Evolutionary conservation across 2,888 invertebrate species (phyloP).

Genomic region (Acleris sparsana): DNA sequence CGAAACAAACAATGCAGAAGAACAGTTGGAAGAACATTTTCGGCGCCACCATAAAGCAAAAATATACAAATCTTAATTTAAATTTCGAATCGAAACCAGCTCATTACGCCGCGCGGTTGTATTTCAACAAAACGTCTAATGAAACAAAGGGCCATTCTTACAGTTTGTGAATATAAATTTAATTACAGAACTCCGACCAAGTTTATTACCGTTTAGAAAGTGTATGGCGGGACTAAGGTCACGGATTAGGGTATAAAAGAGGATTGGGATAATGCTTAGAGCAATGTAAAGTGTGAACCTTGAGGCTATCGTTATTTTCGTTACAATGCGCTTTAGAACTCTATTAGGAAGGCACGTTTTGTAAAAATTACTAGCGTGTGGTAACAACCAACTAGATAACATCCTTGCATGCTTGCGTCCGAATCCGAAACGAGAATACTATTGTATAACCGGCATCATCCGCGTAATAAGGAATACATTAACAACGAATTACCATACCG

Average conservation of each 20-base stretch:
- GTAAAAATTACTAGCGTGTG: background rate
- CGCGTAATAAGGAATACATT: too few species aligned
- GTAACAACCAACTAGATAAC: background rate
- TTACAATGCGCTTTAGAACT: too few species aligned
- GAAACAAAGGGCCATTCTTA: slow-evolving; percentile 60
- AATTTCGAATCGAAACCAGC: slow-evolving; percentile 34
- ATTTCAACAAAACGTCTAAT: slow-evolving; percentile 57
- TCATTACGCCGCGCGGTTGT: slow-evolving; percentile 42
- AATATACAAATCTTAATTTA: slow-evolving; percentile 3
- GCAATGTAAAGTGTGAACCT: background rate
- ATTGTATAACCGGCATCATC: too few species aligned
- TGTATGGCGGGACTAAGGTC: slow-evolving; percentile 29
- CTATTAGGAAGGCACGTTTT: background rate
- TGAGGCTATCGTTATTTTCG: background rate
- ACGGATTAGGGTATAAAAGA: background rate
- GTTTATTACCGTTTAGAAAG: slow-evolving; percentile 54
- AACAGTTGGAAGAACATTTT: background rate
- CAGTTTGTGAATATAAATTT: slow-evolving; percentile 57
- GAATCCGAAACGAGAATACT: too few species aligned
- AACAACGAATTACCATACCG: too few species aligned
- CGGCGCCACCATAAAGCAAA: background rate
- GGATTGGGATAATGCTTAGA: background rate
- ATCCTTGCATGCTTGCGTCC: too few species aligned
- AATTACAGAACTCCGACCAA: slow-evolving; percentile 58
- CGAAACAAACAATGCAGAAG: too few species aligned